Conservation (phyloP, 2,797 vertebrate genomes). For the Microctenopoma steveboyesi region DNA sequence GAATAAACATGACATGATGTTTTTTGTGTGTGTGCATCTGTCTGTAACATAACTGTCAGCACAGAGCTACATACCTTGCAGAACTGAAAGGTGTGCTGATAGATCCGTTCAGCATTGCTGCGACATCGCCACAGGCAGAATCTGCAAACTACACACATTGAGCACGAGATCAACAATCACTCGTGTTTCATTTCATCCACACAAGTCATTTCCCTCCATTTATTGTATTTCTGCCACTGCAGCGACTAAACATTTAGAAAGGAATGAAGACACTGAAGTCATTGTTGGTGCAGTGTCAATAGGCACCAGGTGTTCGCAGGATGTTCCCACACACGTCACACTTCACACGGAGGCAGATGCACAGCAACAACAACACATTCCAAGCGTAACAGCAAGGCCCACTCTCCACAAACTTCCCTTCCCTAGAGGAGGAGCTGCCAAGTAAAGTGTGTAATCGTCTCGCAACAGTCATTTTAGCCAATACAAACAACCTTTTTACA, state of each 20-base stretch:
- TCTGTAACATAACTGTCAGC: no score
- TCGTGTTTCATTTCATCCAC: no score
- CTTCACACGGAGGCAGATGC: neutral
- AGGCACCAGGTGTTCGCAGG: neutral
- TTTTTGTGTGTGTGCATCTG: no score
- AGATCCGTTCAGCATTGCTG: conserved; percentile 77
- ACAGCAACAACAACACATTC: neutral
- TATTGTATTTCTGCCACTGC: no score
- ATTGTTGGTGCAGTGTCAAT: no score
- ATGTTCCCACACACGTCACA: neutral
- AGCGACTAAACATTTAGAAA: no score
- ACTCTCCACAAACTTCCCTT: neutral
- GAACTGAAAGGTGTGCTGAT: conserved; percentile 57
- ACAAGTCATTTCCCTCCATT: no score
- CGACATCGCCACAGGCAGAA: conserved; percentile 70
- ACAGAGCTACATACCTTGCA: conserved; percentile 53
- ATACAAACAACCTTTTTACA: no score
- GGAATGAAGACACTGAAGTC: no score
- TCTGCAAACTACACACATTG: conserved; percentile 73
- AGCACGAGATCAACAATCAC: no score
- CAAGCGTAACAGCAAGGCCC: neutral
- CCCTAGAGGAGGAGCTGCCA: neutral
- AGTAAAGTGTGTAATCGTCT: neutral
- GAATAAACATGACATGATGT: no score
- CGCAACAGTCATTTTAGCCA: no score